Evolutionary conservation across 2,888 invertebrate species (phyloP).

Genomic region (Endotricha flammealis): DNA sequence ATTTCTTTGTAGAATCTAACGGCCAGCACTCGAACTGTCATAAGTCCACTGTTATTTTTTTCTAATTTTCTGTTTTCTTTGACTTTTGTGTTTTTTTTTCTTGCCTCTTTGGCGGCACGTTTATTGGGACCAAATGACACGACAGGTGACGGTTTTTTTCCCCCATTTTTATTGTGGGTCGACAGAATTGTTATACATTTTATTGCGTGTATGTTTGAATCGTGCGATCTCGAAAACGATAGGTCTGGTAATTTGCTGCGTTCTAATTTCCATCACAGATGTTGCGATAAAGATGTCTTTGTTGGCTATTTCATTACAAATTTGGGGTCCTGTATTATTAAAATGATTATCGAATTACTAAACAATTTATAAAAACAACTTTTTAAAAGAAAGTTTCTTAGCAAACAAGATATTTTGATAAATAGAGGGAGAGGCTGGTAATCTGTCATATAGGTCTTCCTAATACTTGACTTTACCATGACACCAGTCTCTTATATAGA

Average conservation of each 20-base stretch:
- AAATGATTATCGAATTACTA: no score
- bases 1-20: conserved; percentile 13
- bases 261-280: conserved; percentile 51
- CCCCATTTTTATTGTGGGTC: conserved; percentile 27
- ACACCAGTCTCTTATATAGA: no score
- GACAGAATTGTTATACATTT: conserved; percentile 70
- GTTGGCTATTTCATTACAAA: conserved; percentile 16
- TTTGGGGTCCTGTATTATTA: no score
- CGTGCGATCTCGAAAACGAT: conserved; percentile 43
- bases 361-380: no score
- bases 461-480: no score
- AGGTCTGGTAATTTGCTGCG: conserved; percentile 60
- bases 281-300: conserved; percentile 51
- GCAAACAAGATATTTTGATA: no score
- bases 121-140: conserved; percentile 77
- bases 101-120: conserved; percentile 54
- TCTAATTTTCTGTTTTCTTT: conserved; percentile 60
- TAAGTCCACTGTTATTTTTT: conserved; percentile 63
- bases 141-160: conserved; percentile 72
- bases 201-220: conserved; percentile 62
- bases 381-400: no score
- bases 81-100: conserved; percentile 10
- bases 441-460: no score
- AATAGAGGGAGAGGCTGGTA: no score
- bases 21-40: conserved; percentile 42